These are phyloP conservation scores for Mellivora capensis DNA, from an alignment of 2,113 vertebrate species.

Conservation along the genomic window DNA sequence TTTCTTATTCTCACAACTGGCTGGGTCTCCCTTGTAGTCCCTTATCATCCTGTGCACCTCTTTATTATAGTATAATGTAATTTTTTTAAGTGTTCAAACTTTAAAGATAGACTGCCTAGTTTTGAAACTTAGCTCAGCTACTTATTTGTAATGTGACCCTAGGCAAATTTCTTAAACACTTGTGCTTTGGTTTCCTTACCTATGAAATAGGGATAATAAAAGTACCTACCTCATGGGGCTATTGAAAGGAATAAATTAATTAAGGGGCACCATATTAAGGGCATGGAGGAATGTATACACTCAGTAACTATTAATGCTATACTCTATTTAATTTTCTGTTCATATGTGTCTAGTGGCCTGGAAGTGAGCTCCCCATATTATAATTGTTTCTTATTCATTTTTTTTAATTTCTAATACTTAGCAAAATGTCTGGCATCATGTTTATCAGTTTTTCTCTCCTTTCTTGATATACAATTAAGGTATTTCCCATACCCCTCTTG, in stretches of 20 bases:
- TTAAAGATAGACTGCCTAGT: not conserved
- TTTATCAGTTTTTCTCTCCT: not conserved
- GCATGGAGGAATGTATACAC: not conserved
- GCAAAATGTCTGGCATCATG: not conserved
- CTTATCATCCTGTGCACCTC: not conserved
- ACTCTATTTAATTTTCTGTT: conserved; percentile 12
- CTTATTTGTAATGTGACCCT: not conserved
- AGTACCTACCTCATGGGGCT: not conserved
- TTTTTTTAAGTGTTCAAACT: not conserved
- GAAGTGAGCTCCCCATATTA: not conserved
- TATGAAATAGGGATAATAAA: not conserved
- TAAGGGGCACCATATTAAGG: not conserved
- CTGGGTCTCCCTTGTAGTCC: not conserved
- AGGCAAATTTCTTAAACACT: not conserved
- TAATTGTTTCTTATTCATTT: not conserved
- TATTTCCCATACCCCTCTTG: not conserved
- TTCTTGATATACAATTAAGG: not conserved
- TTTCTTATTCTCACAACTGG: not conserved
- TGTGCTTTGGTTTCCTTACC: not conserved
- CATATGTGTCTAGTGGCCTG: not conserved
- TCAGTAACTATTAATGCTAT: not conserved
- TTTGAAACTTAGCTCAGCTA: not conserved
- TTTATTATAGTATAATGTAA: not conserved
- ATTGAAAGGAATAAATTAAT: not conserved
- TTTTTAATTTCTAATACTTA: not conserved